Conservation (phyloP, 1,140 invertebrate species). For the Sitobion miscanthi region DNA sequence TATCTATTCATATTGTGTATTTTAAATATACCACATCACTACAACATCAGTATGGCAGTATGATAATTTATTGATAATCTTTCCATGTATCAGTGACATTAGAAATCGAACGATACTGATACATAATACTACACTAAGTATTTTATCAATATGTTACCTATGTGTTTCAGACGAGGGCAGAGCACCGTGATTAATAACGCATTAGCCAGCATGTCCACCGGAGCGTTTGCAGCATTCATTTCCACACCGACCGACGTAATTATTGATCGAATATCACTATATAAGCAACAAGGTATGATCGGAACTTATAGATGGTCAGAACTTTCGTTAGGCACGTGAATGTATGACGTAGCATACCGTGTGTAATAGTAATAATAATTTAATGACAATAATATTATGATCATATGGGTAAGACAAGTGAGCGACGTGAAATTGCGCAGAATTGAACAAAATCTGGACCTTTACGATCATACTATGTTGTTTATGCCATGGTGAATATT, state of each 20-base stretch:
- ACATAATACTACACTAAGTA: neutral
- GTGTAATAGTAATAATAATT: too few relatives aligned
- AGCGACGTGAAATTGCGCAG: too few relatives aligned
- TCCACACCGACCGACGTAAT: slow-evolving; percentile 91
- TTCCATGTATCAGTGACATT: neutral
- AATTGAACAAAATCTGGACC: too few relatives aligned
- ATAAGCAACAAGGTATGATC: too few relatives aligned
- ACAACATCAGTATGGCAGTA: neutral
- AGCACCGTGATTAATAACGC: slow-evolving; percentile 59
- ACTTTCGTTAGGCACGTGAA: too few relatives aligned
- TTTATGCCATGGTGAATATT: neutral
- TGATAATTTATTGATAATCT: neutral
- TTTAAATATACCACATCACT: too few relatives aligned
- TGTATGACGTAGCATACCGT: too few relatives aligned
- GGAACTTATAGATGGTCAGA: too few relatives aligned
- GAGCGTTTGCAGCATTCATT: slow-evolving; percentile 82
- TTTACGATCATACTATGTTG: too few relatives aligned
- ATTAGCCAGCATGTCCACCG: slow-evolving; percentile 81
- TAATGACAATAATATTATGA: too few relatives aligned
- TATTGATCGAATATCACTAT: neutral
- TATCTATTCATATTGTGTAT: neutral
- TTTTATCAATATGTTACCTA: neutral
- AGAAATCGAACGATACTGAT: neutral
- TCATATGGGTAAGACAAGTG: too few relatives aligned
- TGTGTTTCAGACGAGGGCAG: neutral